phyloP scores from a whole-genome alignment of 2,113 vertebrate genomes.

The Mionectes macconnelli region DNA sequence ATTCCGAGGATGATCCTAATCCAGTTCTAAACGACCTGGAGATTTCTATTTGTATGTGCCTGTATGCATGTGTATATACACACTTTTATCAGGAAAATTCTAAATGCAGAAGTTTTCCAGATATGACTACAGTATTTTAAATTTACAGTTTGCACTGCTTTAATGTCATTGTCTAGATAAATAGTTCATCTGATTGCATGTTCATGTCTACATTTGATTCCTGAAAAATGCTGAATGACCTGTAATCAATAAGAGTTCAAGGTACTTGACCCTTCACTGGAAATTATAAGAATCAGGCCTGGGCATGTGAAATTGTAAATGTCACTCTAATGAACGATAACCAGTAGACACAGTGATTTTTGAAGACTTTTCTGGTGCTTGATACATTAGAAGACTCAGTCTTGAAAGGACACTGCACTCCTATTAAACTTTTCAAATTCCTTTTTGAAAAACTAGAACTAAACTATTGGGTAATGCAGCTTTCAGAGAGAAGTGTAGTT shows the following conservation, averaged over 20 bases:
- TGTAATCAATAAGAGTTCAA: conserved; percentile 1
- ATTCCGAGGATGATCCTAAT: neutral
- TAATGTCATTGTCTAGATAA: neutral
- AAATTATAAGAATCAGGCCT: neutral
- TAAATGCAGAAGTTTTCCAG: neutral
- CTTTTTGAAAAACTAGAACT: neutral
- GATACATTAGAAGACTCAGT: neutral
- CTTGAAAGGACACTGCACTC: neutral
- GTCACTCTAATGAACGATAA: neutral
- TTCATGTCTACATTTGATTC: neutral
- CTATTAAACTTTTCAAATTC: neutral
- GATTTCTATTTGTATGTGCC: neutral
- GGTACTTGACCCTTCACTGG: neutral
- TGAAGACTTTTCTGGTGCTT: neutral
- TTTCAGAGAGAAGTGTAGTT: neutral
- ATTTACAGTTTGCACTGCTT: neutral
- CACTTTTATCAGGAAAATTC: neutral
- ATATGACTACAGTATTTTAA: neutral
- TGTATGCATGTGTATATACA: too few species aligned
- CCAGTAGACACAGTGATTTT: neutral
- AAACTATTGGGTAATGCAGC: neutral
- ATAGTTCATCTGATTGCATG: neutral
- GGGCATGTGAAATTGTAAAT: neutral
- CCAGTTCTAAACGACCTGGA: neutral
- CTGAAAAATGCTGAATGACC: neutral